A percentile compares a stretch with the other conserved stretches of the same genome.
phyloP scores from a whole-genome alignment of 64 coral and sea anemone genomes.

The Stichodactyla helianthus region DNA sequence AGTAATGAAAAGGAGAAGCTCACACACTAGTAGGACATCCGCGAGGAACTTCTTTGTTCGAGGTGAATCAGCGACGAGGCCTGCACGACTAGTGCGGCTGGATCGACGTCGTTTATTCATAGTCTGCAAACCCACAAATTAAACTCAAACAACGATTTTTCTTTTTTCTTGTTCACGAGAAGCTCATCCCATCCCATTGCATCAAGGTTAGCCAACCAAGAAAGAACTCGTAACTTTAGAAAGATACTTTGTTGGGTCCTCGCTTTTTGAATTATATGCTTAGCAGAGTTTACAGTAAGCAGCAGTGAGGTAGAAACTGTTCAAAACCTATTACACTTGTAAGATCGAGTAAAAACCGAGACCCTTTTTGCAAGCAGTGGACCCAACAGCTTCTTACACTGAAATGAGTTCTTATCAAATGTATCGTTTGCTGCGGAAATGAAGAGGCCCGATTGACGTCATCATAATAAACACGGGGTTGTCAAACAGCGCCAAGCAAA shows the following conservation, averaged over 20 bases:
- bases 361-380: background rate
- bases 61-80: constrained; percentile 29
- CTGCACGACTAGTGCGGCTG: constrained; percentile 55
- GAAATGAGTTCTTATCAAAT: background rate
- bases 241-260: background rate
- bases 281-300: too few relatives aligned
- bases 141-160: background rate
- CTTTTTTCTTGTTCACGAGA: background rate
- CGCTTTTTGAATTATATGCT: background rate
- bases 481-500: background rate
- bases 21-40: constrained; percentile 79
- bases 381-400: background rate
- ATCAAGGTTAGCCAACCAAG: background rate
- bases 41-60: constrained; percentile 64
- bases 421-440: constrained; percentile 15
- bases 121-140: background rate
- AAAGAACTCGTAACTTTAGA: background rate
- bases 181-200: background rate
- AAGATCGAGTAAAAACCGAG: background rate
- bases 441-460: background rate
- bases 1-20: constrained; percentile 69
- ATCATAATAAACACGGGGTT: background rate
- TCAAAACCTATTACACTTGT: too few relatives aligned
- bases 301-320: background rate
- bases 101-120: constrained; percentile 48